phyloP scores from a whole-genome alignment of 2,113 vertebrate species.

The Haemorhous mexicanus region DNA sequence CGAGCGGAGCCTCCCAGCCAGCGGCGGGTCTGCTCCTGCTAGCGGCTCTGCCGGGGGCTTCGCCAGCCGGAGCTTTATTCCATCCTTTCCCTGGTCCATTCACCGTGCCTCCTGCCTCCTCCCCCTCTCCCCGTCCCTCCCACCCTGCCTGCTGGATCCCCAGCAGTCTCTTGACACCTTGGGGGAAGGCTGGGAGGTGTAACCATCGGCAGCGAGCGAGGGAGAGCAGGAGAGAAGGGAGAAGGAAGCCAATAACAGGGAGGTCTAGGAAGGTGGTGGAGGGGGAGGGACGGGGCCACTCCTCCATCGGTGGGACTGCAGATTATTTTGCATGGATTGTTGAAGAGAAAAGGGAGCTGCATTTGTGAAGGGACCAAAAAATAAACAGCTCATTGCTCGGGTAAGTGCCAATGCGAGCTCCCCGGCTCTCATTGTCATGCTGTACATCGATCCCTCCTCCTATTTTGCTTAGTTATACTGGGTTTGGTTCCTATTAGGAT shows the following conservation, averaged over 20 bases:
- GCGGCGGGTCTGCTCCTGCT: background rate
- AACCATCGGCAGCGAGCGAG: conserved; percentile 14
- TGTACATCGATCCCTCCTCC: background rate
- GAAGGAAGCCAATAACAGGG: conserved; percentile 34
- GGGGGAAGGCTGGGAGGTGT: conserved; percentile 67
- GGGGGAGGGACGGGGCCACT: conserved; percentile 51
- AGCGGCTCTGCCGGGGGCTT: background rate
- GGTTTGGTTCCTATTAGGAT: background rate
- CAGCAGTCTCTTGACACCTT: conserved; percentile 68
- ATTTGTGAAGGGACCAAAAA: conserved; percentile 23
- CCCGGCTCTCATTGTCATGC: background rate
- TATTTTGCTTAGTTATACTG: background rate
- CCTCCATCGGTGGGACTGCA: conserved; percentile 70
- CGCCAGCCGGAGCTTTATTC: background rate
- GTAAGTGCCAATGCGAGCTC: conserved; percentile 50
- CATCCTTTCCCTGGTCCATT: conserved; percentile 5
- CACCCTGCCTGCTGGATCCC: conserved; percentile 32
- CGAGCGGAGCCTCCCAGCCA: background rate
- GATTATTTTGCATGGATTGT: conserved; percentile 78
- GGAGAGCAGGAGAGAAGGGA: background rate
- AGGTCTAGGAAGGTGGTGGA: conserved; percentile 40
- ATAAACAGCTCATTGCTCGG: conserved; percentile 35
- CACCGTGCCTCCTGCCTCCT: conserved; percentile 43
- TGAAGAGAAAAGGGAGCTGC: conserved; percentile 68
- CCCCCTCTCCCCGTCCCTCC: conserved; percentile 36